Conservation (phyloP, 2,888 invertebrate genomes). For the Apamea monoglypha region DNA sequence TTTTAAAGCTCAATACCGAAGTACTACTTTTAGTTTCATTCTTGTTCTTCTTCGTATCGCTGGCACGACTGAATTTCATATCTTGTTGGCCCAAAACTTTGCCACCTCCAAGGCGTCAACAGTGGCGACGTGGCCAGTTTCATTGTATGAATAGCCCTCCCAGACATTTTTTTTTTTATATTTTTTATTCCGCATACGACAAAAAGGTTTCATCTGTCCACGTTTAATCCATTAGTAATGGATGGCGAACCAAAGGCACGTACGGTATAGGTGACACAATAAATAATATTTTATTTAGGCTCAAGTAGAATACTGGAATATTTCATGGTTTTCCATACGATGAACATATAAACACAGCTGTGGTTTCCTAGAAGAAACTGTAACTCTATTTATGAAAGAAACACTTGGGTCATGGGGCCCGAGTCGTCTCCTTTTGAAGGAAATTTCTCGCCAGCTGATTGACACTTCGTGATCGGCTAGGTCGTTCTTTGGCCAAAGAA, state of each 20-base stretch:
- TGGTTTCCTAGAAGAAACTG: not conserved
- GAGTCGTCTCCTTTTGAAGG: too few relatives aligned
- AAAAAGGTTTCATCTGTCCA: constrained; percentile 36
- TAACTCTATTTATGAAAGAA: not conserved
- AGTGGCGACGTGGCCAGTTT: too few relatives aligned
- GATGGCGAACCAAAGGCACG: constrained; percentile 14
- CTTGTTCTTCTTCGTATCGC: too few relatives aligned
- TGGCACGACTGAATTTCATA: too few relatives aligned
- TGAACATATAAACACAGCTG: not conserved
- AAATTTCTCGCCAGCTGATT: too few relatives aligned
- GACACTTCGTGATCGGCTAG: too few relatives aligned
- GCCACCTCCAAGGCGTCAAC: too few relatives aligned
- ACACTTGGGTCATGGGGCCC: too few relatives aligned
- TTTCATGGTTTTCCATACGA: not conserved
- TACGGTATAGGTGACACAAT: constrained; percentile 2
- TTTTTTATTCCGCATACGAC: constrained; percentile 26
- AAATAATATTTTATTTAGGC: constrained; percentile 33
- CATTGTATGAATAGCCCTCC: not conserved
- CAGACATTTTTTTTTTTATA: constrained; percentile 29
- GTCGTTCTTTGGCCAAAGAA: too few relatives aligned
- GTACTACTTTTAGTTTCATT: not conserved
- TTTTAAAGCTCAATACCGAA: not conserved
- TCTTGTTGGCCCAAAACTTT: too few relatives aligned
- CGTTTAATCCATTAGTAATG: constrained; percentile 45
- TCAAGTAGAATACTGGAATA: not conserved